Evolutionary conservation across 1,140 invertebrate species (phyloP).

Genomic region (Achatina immaculata): DNA sequence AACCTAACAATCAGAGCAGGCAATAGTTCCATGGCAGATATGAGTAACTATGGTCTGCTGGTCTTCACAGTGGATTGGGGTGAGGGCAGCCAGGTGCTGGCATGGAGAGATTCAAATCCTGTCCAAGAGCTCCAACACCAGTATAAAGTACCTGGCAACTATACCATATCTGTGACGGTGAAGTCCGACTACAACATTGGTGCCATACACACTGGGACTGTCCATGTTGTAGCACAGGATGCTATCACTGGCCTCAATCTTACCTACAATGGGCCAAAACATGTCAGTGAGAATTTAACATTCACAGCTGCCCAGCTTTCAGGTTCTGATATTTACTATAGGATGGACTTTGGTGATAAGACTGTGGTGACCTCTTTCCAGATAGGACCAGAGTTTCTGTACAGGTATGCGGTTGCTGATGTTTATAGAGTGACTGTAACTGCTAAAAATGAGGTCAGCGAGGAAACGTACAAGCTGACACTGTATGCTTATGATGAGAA

Average conservation of each 20-base stretch:
- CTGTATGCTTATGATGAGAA: conserved; percentile 42
- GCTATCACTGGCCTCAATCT: conserved; percentile 36
- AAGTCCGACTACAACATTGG: conserved; percentile 33
- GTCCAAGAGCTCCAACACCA: background rate
- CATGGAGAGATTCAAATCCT: background rate
- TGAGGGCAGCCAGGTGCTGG: conserved; percentile 1
- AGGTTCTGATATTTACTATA: conserved; percentile 44
- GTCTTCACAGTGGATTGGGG: conserved; percentile 20
- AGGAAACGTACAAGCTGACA: background rate
- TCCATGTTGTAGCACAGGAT: conserved; percentile 35
- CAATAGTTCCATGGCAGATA: background rate
- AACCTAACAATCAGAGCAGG: conserved; percentile 8
- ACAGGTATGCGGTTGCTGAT: conserved; percentile 37
- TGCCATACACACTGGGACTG: conserved; percentile 20
- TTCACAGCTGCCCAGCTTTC: conserved; percentile 33
- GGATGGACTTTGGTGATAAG: conserved; percentile 42
- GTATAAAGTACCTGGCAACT: conserved; percentile 12
- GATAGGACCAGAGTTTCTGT: conserved; percentile 10
- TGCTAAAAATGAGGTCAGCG: conserved; percentile 42
- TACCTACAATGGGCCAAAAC: conserved; percentile 48
- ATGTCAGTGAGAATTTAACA: conserved; percentile 35
- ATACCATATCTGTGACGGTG: conserved; percentile 26
- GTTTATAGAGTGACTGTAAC: conserved; percentile 41
- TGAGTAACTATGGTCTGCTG: conserved; percentile 18
- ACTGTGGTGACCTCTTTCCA: conserved; percentile 24